Evolutionary conservation across 2,888 invertebrate genomes (phyloP).

Genomic region (Acholoe squamosa): DNA sequence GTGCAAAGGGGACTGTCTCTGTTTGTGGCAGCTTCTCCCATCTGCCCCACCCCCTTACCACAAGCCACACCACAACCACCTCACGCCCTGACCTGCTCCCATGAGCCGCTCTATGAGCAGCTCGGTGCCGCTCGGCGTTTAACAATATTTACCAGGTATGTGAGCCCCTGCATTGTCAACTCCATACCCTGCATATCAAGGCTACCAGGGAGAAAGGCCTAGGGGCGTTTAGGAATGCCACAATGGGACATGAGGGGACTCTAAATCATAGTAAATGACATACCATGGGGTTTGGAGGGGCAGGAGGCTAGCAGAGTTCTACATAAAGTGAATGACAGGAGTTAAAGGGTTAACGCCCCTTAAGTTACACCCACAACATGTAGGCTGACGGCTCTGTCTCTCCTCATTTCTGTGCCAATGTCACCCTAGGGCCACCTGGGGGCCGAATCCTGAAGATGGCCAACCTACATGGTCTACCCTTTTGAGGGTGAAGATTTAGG

Average conservation of each 20-base stretch:
- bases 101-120: background rate
- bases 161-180: conserved; percentile 3
- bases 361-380: background rate
- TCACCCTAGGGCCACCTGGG: conserved; percentile 1
- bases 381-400: background rate
- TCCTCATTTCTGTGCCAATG: background rate
- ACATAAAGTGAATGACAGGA: background rate
- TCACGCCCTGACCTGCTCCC: background rate
- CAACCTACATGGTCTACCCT: background rate
- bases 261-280: background rate
- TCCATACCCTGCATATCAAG: background rate
- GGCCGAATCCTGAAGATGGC: background rate
- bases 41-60: background rate
- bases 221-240: background rate
- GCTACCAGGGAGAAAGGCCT: background rate
- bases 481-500: background rate
- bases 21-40: background rate
- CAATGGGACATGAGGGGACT: background rate
- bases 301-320: background rate
- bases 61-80: background rate
- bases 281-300: background rate
- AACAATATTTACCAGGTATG: conserved; percentile 21
- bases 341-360: background rate
- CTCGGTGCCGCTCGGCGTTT: background rate
- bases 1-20: background rate